Conservation (phyloP, 2,113 vertebrate species). For the Tautogolabrus adspersus region DNA sequence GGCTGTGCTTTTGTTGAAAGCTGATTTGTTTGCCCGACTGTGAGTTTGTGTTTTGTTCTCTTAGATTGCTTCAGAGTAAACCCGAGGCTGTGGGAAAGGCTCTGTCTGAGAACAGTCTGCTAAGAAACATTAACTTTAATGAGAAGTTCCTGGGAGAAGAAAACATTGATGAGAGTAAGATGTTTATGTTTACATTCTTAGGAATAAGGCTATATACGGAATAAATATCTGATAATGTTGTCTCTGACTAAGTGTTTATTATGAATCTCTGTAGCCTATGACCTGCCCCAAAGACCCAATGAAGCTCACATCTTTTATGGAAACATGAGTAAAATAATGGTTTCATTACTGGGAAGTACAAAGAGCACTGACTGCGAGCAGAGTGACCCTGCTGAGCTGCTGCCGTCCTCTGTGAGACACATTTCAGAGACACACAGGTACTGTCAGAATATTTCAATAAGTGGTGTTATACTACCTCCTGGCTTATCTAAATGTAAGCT, state of each 20-base stretch:
- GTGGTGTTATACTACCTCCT: not conserved
- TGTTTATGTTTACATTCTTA: not conserved
- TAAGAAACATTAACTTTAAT: constrained; percentile 87
- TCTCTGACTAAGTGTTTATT: not conserved
- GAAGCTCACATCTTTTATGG: constrained; percentile 91
- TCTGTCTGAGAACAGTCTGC: constrained; percentile 86
- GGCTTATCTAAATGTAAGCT: not conserved
- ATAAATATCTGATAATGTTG: not conserved
- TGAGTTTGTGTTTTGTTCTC: constrained; percentile 25
- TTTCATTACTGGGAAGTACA: constrained; percentile 86
- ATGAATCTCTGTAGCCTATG: constrained; percentile 81
- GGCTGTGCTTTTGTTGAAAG: constrained; percentile 4
- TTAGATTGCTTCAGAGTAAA: constrained; percentile 81
- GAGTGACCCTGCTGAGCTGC: constrained; percentile 60
- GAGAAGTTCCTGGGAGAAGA: constrained; percentile 91
- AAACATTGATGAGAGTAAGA: constrained; percentile 87
- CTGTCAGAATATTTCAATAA: not conserved
- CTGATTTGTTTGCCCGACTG: not conserved
- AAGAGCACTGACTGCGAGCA: constrained; percentile 55
- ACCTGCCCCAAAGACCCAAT: constrained; percentile 88
- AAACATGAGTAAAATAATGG: constrained; percentile 87
- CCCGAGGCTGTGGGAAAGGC: constrained; percentile 79
- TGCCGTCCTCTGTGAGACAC: constrained; percentile 52
- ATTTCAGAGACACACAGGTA: constrained; percentile 83
- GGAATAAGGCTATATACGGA: not conserved